Base-by-base conservation (phyloP, 2,888 invertebrate species). In the Tridacna crocea region DNA sequence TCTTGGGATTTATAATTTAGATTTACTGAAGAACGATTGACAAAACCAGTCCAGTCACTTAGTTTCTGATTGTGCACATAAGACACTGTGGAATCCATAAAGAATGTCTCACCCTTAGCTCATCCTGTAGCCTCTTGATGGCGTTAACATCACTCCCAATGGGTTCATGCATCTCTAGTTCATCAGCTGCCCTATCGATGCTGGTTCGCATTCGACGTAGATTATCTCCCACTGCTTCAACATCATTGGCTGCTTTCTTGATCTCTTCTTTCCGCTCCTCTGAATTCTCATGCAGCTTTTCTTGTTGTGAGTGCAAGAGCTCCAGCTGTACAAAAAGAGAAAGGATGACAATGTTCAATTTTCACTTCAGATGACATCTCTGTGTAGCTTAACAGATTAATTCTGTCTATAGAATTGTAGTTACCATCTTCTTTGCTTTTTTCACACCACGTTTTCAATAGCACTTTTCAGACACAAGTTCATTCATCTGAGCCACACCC, bases 131-230 rank as follows among this genome's bases (percentile, higher is more conserved):
- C 0, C 96, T 96, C 76, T 98, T 96, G 91, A 99, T 98, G 83
- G 97, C 97, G 82, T 98, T 98, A 46, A 98, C 97, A 93, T 99
- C 99, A 0, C 98, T 98, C 6, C 98, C 98, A 0, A 98, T 97
- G 0, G 98, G 97, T 93, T 97, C 88, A 84, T 93, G 88, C 77
- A 92, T 90, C 63, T 92, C 91, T n/a, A 92, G 87, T 70, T 90
- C 87, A 24, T 90, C 88, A 12, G 89, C 85, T 13, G 93, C 87
- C 19, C 90, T 81, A 80, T 90, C 92, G 36, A 93, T 88, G 66
- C 89, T 89, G 27, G 90, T 85, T 65, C 88, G 83, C 75, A 89
- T 84, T 22, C 87, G 73, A 24, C 88, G 85, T 36, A 92, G 75
- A 66, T 88, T 88, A 22, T 92, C 90, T 36, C 88, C 84, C 60